A percentile compares a stretch with the other conserved stretches of the same genome.
phyloP scores from a whole-genome alignment of 2,113 vertebrate genomes.

The Sinocyclocheilus rhinocerous region DNA sequence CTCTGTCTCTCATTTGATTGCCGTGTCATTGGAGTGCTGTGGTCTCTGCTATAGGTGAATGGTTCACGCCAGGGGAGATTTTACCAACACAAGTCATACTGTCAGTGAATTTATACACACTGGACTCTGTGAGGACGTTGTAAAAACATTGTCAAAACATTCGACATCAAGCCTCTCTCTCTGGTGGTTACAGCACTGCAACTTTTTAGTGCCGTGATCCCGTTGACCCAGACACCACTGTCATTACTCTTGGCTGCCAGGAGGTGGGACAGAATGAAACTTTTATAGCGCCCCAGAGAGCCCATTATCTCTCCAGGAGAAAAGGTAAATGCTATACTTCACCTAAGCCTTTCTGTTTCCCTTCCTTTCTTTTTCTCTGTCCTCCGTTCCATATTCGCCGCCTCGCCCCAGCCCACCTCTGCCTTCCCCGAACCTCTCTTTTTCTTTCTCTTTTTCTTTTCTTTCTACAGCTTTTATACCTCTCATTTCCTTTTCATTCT shows the following conservation, averaged over 20 bases:
- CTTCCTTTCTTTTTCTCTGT: slow-evolving; percentile 52
- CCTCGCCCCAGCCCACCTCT: not conserved
- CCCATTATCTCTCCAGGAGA: slow-evolving; percentile 59
- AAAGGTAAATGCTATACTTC: slow-evolving; percentile 63
- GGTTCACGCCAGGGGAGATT: slow-evolving; percentile 13
- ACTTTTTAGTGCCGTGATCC: slow-evolving; percentile 56
- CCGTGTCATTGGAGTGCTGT: not conserved
- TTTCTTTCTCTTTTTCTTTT: slow-evolving; percentile 41
- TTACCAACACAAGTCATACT: slow-evolving; percentile 39
- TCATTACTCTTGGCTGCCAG: slow-evolving; percentile 60
- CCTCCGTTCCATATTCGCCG: slow-evolving; percentile 1
- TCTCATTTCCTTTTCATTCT: slow-evolving; percentile 42
- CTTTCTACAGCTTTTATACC: slow-evolving; percentile 33
- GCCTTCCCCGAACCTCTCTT: slow-evolving; percentile 25
- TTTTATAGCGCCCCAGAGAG: slow-evolving; percentile 61
- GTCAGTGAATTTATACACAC: slow-evolving; percentile 41
- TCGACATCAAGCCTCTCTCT: slow-evolving; percentile 50
- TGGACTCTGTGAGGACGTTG: slow-evolving; percentile 41
- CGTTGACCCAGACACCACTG: slow-evolving; percentile 50
- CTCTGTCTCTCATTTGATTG: not conserved
- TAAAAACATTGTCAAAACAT: slow-evolving; percentile 57
- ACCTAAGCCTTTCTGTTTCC: slow-evolving; percentile 63
- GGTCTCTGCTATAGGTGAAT: slow-evolving; percentile 11
- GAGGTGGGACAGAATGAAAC: slow-evolving; percentile 60
- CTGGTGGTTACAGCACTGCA: slow-evolving; percentile 36